Evolutionary conservation across 2,113 vertebrate species (phyloP).

Genomic region (Bubo blakistoni): DNA sequence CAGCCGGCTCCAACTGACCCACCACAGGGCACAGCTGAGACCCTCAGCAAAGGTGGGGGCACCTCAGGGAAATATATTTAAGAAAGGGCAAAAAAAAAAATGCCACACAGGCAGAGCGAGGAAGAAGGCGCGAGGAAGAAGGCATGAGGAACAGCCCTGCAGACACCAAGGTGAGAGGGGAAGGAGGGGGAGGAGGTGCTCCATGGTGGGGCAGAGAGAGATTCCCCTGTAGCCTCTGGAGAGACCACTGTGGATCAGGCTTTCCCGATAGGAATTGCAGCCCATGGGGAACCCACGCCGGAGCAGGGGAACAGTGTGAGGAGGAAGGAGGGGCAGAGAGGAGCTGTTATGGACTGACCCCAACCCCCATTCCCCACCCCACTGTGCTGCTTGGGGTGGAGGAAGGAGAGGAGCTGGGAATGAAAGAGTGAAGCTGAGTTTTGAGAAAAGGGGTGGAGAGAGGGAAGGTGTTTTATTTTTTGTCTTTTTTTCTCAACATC

Average conservation of each 20-base stretch:
- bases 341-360: neutral
- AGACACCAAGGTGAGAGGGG: neutral
- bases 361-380: neutral
- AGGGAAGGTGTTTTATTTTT: neutral
- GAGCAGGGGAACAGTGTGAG: no score
- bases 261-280: neutral
- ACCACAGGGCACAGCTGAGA: rapidly evolving
- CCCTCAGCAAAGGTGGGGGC: rapidly evolving
- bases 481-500: neutral
- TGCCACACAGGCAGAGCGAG: rapidly evolving
- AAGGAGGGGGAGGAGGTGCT: neutral
- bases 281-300: rapidly evolving
- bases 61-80: rapidly evolving
- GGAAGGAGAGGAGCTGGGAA: neutral
- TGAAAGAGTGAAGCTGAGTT: neutral
- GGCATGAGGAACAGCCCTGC: neutral
- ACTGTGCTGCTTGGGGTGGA: rapidly evolving
- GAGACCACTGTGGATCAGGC: neutral
- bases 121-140: neutral
- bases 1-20: neutral
- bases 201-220: neutral
- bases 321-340: neutral
- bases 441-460: neutral
- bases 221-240: neutral
- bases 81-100: neutral